Conservation (phyloP, 2,797 vertebrate genomes). For the Remorina albescens region DNA sequence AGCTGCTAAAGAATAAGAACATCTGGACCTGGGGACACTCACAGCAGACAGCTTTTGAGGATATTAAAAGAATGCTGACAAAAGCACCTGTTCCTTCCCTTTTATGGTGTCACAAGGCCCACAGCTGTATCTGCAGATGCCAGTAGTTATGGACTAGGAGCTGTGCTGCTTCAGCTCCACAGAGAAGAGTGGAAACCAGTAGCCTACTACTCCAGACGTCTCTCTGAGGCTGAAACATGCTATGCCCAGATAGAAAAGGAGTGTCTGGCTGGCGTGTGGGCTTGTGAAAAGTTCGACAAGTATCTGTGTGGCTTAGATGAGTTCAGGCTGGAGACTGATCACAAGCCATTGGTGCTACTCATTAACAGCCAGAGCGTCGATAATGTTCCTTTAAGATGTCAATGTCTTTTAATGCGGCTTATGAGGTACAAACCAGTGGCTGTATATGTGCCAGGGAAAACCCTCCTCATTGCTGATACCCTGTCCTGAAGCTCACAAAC, state of each 20-base stretch:
- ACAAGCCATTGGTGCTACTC: slow-evolving; percentile 7
- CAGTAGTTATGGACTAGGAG: neutral
- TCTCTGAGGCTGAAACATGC: neutral
- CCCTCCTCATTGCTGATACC: too few relatives aligned
- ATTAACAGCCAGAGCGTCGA: neutral
- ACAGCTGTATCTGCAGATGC: neutral
- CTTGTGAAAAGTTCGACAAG: slow-evolving; percentile 9
- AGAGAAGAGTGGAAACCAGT: neutral
- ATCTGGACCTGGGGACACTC: too few relatives aligned
- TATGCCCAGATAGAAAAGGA: slow-evolving; percentile 6
- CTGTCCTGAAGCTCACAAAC: too few relatives aligned
- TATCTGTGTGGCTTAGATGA: neutral
- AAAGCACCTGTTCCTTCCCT: too few relatives aligned
- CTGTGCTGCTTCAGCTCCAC: neutral
- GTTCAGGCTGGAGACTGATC: slow-evolving; percentile 18
- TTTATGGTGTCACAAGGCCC: neutral
- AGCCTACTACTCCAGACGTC: neutral
- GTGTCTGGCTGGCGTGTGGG: slow-evolving; percentile 10
- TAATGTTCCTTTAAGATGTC: slow-evolving; percentile 7
- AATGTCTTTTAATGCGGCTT: too few relatives aligned
- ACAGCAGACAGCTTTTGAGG: too few relatives aligned
- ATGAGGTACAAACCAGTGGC: too few relatives aligned
- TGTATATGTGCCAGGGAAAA: too few relatives aligned
- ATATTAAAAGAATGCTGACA: too few relatives aligned
- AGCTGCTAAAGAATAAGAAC: too few relatives aligned